These are phyloP conservation scores for Cavia aperea DNA, from an alignment of 2,113 vertebrate species.

Conservation along the genomic window DNA sequence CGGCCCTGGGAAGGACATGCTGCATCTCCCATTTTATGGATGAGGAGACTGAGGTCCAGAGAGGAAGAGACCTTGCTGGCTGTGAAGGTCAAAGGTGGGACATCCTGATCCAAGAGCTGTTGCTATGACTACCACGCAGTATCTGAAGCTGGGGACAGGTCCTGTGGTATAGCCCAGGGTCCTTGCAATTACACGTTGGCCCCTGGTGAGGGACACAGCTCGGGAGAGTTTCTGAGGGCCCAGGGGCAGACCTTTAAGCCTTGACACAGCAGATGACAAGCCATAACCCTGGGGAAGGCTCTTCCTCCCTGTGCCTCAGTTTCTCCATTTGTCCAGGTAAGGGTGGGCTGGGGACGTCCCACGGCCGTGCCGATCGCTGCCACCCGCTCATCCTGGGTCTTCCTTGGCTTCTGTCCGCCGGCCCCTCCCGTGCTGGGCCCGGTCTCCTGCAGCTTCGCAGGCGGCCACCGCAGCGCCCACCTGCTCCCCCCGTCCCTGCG, in stretches of 20 bases:
- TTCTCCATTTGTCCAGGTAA: not conserved
- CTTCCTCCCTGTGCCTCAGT: not conserved
- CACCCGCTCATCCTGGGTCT: rapidly evolving
- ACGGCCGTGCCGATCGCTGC: not conserved
- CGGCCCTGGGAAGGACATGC: not conserved
- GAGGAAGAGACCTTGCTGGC: not conserved
- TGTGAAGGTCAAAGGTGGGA: not conserved
- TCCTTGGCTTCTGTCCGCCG: not conserved
- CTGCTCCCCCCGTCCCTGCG: rapidly evolving
- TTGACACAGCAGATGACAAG: not conserved
- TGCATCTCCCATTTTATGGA: not conserved
- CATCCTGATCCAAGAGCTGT: not conserved
- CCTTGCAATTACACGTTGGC: not conserved
- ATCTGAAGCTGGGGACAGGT: not conserved
- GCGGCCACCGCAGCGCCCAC: not conserved
- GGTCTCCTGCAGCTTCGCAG: not conserved
- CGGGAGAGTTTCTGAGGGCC: not conserved
- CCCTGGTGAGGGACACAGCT: not conserved
- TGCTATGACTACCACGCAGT: not conserved
- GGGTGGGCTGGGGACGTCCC: not conserved
- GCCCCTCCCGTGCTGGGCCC: not conserved
- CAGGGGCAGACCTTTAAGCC: not conserved
- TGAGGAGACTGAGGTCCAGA: not conserved
- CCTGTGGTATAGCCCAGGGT: rapidly evolving
- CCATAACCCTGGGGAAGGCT: not conserved